Percentiles rank a stretch among this genome's conserved stretches.
These are phyloP conservation scores for Neria commutata DNA, from an alignment of 2,888 invertebrate species.

Conservation along the genomic window DNA sequence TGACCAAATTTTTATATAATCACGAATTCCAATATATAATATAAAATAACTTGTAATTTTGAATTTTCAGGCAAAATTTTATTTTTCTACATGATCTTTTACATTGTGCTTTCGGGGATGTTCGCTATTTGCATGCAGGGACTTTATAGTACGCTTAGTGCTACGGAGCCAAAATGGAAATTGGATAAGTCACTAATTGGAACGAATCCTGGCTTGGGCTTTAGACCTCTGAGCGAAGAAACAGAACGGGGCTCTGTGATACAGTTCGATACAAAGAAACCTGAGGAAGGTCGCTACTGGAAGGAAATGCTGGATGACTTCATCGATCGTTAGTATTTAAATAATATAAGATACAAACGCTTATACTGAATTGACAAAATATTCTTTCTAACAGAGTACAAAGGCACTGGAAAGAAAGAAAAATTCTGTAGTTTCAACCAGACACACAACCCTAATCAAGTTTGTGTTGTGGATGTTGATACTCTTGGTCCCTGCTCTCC, in stretches of 20 bases:
- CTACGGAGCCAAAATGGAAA: slow-evolving; percentile 76
- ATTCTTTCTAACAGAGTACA: slow-evolving; percentile 51
- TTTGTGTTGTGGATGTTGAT: slow-evolving; percentile 64
- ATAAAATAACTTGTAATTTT: too few relatives aligned
- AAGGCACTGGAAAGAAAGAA: slow-evolving; percentile 63
- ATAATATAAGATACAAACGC: not conserved
- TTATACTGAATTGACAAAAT: not conserved
- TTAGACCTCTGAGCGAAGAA: slow-evolving; percentile 67
- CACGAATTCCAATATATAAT: too few relatives aligned
- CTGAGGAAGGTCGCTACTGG: slow-evolving; percentile 65
- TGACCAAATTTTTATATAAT: too few relatives aligned
- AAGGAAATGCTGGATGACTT: slow-evolving; percentile 65
- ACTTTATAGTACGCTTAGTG: slow-evolving; percentile 73
- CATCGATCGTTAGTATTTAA: slow-evolving; percentile 64
- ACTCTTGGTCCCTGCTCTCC: slow-evolving; percentile 65
- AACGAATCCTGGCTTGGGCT: slow-evolving; percentile 70
- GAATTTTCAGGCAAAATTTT: slow-evolving; percentile 77
- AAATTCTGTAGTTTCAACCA: slow-evolving; percentile 66
- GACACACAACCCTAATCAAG: slow-evolving; percentile 61
- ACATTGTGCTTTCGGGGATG: slow-evolving; percentile 79
- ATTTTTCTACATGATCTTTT: slow-evolving; percentile 88
- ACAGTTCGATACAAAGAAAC: slow-evolving; percentile 66
- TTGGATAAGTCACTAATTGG: slow-evolving; percentile 79
- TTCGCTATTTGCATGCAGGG: slow-evolving; percentile 88
- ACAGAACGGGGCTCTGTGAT: slow-evolving; percentile 69